phyloP scores from a whole-genome alignment of 2,888 invertebrate species.

The Metellina segmentata region DNA sequence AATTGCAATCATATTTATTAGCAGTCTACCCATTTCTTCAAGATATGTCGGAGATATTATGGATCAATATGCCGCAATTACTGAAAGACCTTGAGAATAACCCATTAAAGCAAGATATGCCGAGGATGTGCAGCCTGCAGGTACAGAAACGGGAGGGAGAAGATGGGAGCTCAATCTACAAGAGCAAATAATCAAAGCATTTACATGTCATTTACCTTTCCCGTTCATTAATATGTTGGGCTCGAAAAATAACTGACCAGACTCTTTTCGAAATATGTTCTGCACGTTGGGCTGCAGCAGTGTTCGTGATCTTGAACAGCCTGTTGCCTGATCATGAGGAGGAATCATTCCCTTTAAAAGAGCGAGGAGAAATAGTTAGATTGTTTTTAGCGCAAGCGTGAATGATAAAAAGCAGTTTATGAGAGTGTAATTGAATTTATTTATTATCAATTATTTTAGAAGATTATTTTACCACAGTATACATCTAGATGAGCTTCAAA shows the following conservation, averaged over 20 bases:
- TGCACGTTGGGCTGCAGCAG: too few species aligned
- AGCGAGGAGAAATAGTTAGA: too few species aligned
- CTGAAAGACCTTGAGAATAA: slow-evolving; percentile 47
- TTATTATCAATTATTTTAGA: too few species aligned
- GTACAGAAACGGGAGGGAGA: background rate
- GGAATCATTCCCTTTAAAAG: too few species aligned
- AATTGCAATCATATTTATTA: slow-evolving; percentile 3
- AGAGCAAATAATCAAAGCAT: slow-evolving; percentile 48
- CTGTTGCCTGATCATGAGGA: too few species aligned
- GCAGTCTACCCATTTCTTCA: background rate
- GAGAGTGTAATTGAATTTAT: background rate
- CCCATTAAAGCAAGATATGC: slow-evolving; percentile 58
- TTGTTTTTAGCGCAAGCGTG: too few species aligned
- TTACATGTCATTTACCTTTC: slow-evolving; percentile 59
- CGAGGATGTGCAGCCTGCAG: slow-evolving; percentile 26
- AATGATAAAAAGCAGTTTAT: background rate
- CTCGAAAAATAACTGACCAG: too few species aligned
- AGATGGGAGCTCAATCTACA: background rate
- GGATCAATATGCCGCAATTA: slow-evolving; percentile 56
- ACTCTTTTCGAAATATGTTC: too few species aligned
- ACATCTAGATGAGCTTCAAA: too few species aligned
- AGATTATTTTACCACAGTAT: too few species aligned
- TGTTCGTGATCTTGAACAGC: too few species aligned
- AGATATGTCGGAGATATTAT: background rate
- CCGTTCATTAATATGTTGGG: slow-evolving; percentile 32